Conservation (phyloP, 2,888 invertebrate species). For the Antheraea assamensis region DNA sequence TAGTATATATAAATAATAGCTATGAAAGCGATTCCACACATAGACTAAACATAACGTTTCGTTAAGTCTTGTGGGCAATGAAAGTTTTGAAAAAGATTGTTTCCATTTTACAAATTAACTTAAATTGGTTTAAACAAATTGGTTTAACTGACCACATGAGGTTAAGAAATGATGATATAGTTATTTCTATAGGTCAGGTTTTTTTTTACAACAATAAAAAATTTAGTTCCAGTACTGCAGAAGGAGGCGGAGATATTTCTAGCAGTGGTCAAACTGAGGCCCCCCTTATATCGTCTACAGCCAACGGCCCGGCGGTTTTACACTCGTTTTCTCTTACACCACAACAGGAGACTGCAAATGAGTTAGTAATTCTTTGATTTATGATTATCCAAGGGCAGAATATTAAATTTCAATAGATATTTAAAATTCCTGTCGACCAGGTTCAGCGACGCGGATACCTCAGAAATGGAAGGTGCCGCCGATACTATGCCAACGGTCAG, state of each 20-base stretch:
- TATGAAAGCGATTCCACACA: no score
- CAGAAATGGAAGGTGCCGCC: conserved; percentile 72
- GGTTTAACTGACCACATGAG: no score
- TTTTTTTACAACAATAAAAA: not conserved
- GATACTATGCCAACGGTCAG: conserved; percentile 72
- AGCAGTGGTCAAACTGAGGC: conserved; percentile 73
- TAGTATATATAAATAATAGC: no score
- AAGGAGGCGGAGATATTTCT: conserved; percentile 71
- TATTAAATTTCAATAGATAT: conserved; percentile 44
- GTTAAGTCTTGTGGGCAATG: not conserved
- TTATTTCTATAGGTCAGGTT: not conserved
- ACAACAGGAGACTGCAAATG: conserved; percentile 65
- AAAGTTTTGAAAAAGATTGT: not conserved
- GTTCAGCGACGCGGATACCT: conserved; percentile 75
- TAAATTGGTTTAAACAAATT: no score
- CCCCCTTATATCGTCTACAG: conserved; percentile 71
- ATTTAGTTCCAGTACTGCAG: conserved; percentile 74
- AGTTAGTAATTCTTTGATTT: conserved; percentile 53
- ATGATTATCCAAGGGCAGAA: conserved; percentile 15
- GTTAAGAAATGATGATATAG: no score
- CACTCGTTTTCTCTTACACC: conserved; percentile 69
- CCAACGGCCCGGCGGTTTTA: conserved; percentile 67
- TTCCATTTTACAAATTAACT: no score
- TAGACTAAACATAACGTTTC: no score
- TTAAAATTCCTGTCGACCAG: conserved; percentile 50